A percentile compares a stretch with the other conserved stretches of the same genome.
These are phyloP conservation scores for Melieria crassipennis DNA, from an alignment of 2,888 invertebrate species.

Conservation along the genomic window DNA sequence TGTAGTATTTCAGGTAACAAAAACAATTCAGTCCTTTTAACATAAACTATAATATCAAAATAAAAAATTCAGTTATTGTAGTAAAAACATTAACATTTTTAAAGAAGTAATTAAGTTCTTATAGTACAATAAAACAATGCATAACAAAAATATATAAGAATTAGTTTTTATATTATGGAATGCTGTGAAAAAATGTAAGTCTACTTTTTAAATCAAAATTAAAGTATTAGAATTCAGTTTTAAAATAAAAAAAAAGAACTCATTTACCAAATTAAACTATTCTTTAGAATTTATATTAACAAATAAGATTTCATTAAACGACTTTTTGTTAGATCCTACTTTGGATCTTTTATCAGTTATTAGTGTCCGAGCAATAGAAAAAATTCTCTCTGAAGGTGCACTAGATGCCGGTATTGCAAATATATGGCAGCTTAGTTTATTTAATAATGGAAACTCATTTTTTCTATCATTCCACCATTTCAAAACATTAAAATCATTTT, in stretches of 20 bases:
- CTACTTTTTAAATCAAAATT: background rate
- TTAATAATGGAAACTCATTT: constrained; percentile 32
- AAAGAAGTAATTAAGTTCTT: no score
- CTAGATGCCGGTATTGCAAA: constrained; percentile 29
- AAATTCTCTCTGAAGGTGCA: constrained; percentile 30
- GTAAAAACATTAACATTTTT: no score
- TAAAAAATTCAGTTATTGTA: background rate
- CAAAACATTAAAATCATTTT: constrained; percentile 33
- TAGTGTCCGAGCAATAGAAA: constrained; percentile 26
- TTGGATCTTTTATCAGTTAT: constrained; percentile 29
- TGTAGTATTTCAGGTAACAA: background rate
- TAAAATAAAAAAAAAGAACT: no score
- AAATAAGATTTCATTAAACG: constrained; percentile 26
- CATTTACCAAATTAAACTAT: background rate
- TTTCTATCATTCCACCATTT: constrained; percentile 29
- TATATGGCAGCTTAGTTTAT: constrained; percentile 28
- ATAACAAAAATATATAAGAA: no score
- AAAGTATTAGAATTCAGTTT: background rate
- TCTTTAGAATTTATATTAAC: constrained; percentile 23
- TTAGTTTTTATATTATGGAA: no score
- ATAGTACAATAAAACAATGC: no score
- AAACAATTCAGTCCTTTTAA: constrained; percentile 6
- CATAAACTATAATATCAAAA: background rate
- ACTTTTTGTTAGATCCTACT: constrained; percentile 16
- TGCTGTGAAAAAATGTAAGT: no score